These are phyloP conservation scores for Cheilosia vernalis DNA, from an alignment of 2,888 invertebrate genomes.

Conservation along the genomic window DNA sequence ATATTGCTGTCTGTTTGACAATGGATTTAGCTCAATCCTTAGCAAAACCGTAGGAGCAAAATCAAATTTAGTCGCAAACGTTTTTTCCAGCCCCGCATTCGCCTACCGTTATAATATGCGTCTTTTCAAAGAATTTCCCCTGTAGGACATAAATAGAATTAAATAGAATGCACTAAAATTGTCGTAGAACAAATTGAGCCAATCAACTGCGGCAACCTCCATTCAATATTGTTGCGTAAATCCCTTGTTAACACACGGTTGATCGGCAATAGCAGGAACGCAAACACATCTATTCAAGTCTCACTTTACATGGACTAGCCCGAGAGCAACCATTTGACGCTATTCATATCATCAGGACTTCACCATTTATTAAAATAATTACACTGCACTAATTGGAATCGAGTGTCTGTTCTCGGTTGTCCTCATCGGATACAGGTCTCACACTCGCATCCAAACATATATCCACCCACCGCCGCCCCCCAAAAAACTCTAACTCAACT, in stretches of 20 bases:
- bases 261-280: no score
- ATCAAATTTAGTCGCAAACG: no score
- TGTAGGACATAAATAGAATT: no score
- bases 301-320: conserved; percentile 37
- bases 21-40: no score
- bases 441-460: not conserved
- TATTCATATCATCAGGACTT: conserved; percentile 56
- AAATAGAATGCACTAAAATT: no score
- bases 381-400: conserved; percentile 70
- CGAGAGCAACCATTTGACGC: conserved; percentile 49
- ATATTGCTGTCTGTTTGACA: no score
- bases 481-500: conserved; percentile 26
- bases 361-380: conserved; percentile 74
- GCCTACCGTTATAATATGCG: no score
- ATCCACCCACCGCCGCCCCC: conserved; percentile 7
- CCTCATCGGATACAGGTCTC: conserved; percentile 30
- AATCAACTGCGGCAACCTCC: no score
- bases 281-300: not conserved
- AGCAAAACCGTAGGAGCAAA: no score
- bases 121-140: no score
- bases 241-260: not conserved
- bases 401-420: conserved; percentile 61
- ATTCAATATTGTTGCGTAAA: not conserved
- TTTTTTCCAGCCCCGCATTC: no score
- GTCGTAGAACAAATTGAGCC: no score